A percentile compares a stretch with the other conserved stretches of the same genome.
Conservation (phyloP, 1,140 invertebrate species). For the Zaprionus inermis region DNA sequence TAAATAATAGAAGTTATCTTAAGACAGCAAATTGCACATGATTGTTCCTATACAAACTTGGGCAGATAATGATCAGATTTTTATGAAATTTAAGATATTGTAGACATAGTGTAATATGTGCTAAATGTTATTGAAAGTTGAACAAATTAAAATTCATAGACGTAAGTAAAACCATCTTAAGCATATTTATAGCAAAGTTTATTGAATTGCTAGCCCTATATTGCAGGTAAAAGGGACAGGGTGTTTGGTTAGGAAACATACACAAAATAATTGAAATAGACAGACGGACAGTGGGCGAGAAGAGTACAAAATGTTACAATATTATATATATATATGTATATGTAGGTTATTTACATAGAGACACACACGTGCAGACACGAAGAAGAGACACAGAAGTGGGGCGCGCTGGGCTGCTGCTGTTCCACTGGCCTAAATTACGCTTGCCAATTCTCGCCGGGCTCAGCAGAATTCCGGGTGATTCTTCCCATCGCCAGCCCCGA, state of each 20-base stretch:
- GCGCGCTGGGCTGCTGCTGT: conserved; percentile 21
- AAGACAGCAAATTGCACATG: too few relatives aligned
- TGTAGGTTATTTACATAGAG: background rate
- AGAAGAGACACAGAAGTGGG: conserved; percentile 8
- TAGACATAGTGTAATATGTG: too few relatives aligned
- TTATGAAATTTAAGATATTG: too few relatives aligned
- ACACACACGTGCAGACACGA: background rate
- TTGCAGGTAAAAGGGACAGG: background rate
- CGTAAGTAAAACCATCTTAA: background rate
- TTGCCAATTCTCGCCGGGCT: conserved; percentile 41
- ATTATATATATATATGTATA: background rate
- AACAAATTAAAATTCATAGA: background rate
- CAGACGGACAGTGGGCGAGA: background rate
- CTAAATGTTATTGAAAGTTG: too few relatives aligned
- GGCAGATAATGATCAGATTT: too few relatives aligned
- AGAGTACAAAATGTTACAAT: background rate
- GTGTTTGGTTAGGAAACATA: background rate
- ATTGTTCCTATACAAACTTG: too few relatives aligned
- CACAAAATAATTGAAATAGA: conserved; percentile 2
- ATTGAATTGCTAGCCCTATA: conserved; percentile 19
- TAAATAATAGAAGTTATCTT: too few relatives aligned
- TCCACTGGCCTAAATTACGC: conserved; percentile 58
- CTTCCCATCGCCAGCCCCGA: background rate
- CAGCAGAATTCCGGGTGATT: conserved; percentile 49
- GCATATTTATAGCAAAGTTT: conserved; percentile 30